These are phyloP conservation scores for Urophycis tenuis DNA, from an alignment of 2,797 vertebrate genomes.

Conservation along the genomic window DNA sequence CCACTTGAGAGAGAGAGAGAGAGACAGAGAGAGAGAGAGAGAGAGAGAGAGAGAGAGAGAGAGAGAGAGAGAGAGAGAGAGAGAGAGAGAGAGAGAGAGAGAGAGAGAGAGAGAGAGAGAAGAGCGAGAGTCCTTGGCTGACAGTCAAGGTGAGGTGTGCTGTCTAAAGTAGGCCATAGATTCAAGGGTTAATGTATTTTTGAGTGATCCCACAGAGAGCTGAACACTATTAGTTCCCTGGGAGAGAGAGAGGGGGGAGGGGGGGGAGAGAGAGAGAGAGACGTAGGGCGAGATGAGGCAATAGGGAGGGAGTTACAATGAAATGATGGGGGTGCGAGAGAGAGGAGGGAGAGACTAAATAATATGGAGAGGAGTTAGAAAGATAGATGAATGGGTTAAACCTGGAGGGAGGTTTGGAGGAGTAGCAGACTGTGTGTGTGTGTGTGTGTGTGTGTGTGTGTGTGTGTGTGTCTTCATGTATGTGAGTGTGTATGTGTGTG, in stretches of 20 bases:
- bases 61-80: background rate
- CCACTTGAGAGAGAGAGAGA: background rate
- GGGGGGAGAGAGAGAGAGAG: background rate
- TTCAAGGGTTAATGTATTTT: background rate
- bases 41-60: background rate
- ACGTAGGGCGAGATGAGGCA: background rate
- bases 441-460: background rate
- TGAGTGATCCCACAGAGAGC: background rate
- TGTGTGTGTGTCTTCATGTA: no score
- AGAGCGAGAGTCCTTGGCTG: background rate
- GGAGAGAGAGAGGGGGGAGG: background rate
- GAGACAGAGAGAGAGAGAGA: background rate
- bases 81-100: background rate
- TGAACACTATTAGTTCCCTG: background rate
- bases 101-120: background rate
- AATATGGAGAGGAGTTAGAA: no score
- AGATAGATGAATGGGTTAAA: background rate
- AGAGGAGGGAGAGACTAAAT: no score
- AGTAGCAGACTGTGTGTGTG: background rate
- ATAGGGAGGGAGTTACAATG: background rate
- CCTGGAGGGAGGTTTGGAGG: background rate
- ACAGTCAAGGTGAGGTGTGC: slow-evolving; percentile 4
- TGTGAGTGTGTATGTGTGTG: background rate
- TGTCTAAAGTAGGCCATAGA: background rate
- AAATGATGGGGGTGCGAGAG: background rate